Evolutionary conservation across 2,888 invertebrate species (phyloP), one percentile per base, ranked within the genome.

Genomic region (Heliconius cydno): DNA sequence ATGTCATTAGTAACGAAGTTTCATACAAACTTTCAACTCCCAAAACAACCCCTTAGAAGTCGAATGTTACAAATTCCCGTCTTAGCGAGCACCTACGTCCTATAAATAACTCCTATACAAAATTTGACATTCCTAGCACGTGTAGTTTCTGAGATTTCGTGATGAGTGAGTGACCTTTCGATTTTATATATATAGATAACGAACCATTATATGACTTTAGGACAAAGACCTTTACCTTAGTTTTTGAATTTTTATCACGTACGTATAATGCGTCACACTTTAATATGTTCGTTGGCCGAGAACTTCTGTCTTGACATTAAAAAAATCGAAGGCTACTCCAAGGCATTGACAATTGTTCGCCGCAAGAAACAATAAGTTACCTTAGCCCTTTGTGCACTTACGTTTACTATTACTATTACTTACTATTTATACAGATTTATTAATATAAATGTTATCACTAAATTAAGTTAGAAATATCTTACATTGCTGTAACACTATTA

Each of bases 301-400:
- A 82, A 82, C 81, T 82, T 82, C 77, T 79, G 80, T 72, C 79
- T 77, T 78, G 78, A 78, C 79, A 81, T 81, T 81, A 79, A 79
- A 81, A 80, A 77, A 80, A 28, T 75, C 68, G 78, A 79, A 79
- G 78, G 78, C 74, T 52, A 63, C 41, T 63, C 63, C 68, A 46
- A 79, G 68, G 25, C 75, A 70, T 63, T 30, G 77, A 68, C 74
- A 66, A 74, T 57, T 66, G 71, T 77, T 46, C 12, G 71, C 30
- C 57, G 34, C 22, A 63, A 72, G 22, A 76, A 78, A 71, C 77
- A 79, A 74, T 77, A 57, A 60, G 52, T 34, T 75, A 79, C 22
- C 25, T 60, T 22, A 22, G 38, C 66, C 70, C 25, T 73, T 57
- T 25, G 66, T 73, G 34, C 28, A 71, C n/a, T 68, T 70, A 28